Conservation (phyloP, 2,888 invertebrate genomes). For the Chaitophorus viminalis region DNA sequence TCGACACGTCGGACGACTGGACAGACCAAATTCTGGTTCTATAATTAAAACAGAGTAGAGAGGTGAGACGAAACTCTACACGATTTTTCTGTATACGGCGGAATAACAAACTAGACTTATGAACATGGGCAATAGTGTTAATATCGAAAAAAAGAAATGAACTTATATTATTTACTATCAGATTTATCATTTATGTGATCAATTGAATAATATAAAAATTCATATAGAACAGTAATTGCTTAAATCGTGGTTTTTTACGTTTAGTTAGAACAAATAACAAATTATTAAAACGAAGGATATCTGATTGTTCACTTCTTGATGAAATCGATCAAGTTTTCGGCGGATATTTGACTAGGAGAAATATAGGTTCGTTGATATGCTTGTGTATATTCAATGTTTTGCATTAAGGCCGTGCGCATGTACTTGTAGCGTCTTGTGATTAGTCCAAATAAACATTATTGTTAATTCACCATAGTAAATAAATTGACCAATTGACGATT, state of each 20-base stretch:
- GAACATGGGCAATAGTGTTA: not conserved
- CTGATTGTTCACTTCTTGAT: slow-evolving; percentile 57
- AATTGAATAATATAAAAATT: too few species aligned
- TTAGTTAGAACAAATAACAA: slow-evolving; percentile 25
- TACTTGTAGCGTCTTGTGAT: slow-evolving; percentile 27
- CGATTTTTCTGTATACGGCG: slow-evolving; percentile 49
- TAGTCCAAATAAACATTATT: slow-evolving; percentile 33
- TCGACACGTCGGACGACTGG: slow-evolving; percentile 55
- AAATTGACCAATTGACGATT: not conserved
- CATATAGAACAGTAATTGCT: not conserved
- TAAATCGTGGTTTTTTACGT: not conserved
- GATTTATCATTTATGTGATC: not conserved
- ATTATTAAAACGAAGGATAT: slow-evolving; percentile 41
- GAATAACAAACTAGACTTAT: slow-evolving; percentile 1
- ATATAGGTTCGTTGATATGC: slow-evolving; percentile 45
- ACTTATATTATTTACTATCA: not conserved
- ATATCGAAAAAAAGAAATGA: not conserved
- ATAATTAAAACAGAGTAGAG: slow-evolving; percentile 59
- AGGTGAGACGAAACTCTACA: slow-evolving; percentile 55
- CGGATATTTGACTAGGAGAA: slow-evolving; percentile 61
- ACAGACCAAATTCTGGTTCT: slow-evolving; percentile 60
- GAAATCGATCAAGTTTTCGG: slow-evolving; percentile 62
- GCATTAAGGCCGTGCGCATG: slow-evolving; percentile 11
- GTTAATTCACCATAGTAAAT: slow-evolving; percentile 3
- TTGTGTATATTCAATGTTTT: slow-evolving; percentile 18